Conservation (phyloP, 2,888 invertebrate genomes). For the Scelioninae gen. 2 region DNA sequence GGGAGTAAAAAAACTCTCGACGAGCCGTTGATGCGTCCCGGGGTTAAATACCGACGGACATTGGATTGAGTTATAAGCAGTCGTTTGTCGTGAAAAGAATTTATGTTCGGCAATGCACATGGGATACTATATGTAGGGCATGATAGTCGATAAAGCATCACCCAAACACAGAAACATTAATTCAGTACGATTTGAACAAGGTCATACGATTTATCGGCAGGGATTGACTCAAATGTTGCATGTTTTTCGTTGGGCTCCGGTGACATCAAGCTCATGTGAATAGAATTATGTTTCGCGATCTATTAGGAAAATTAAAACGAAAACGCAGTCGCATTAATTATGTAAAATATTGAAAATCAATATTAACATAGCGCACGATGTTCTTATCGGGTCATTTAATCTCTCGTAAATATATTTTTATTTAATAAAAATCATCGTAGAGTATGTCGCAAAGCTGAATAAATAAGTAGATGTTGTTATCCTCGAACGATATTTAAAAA, state of each 20-base stretch:
- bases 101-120: conserved; percentile 44
- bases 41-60: too few relatives aligned
- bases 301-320: conserved; percentile 40
- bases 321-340: conserved; percentile 21
- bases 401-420: not conserved
- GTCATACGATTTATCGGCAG: conserved; percentile 49
- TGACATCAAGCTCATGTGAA: not conserved
- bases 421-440: too few relatives aligned
- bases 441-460: too few relatives aligned
- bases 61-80: conserved; percentile 27
- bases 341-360: conserved; percentile 34
- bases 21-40: too few relatives aligned
- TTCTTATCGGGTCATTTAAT: conserved; percentile 5
- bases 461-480: too few relatives aligned
- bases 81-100: conserved; percentile 39
- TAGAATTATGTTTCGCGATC: conserved; percentile 4
- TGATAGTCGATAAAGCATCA: conserved; percentile 54
- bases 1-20: too few relatives aligned
- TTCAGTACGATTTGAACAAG: conserved; percentile 47
- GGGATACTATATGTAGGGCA: conserved; percentile 51
- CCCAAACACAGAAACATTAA: conserved; percentile 49
- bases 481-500: too few relatives aligned
- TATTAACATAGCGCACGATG: conserved; percentile 10
- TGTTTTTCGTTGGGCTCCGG: conserved; percentile 18
- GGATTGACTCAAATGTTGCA: conserved; percentile 31